Base-by-base conservation (phyloP, 1,140 invertebrate genomes). In the Reticulitermes speratus region DNA sequence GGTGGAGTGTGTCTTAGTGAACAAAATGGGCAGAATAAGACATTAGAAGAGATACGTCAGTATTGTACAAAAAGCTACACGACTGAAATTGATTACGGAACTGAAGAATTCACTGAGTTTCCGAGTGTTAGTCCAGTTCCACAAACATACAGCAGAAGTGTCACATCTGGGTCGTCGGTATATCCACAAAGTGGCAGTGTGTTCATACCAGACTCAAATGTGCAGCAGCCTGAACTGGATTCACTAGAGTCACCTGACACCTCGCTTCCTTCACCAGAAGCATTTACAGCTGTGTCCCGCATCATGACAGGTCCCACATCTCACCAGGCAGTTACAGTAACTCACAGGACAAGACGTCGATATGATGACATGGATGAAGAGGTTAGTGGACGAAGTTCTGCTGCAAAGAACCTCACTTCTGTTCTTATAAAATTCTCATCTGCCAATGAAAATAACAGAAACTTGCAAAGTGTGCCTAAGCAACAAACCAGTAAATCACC, bases 241-340 rank as follows among this genome's bases (percentile, higher is more conserved):
- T 25, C n/a, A 30, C 8, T 55, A 32, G 83, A 84, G n/a, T 52
- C 83, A 21, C 32, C 75, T 82, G 85, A 82, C n/a, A 25, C n/a
- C 14, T 45, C 84, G 16, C 55, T 86, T 45, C 75, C 69, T 25
- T 86, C 85, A n/a, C 87, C 87, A 44, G 87, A 87, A 87, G 84
- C 44, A 12, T 83, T 87, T 38, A 87, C 91, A 44, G 93, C 93
- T 9, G 93, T 94, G 86, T 93, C 93, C 86, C 93, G 92, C 87
- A 94, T 95, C 12, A 95, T 95, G 94, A 91, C 92, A 25, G 94
- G 93, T 7, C 94, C 94, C 0, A 91, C 94, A 45, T 91, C 92
- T 59, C 94, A 94, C 87, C 92, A 93, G 75, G 94, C 94, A 9
- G 93, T 92, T 48, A 93, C 93, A 83, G 92, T 92, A 84, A 92